phyloP scores from a whole-genome alignment of 2,113 vertebrate genomes.

The Promerops cafer region DNA sequence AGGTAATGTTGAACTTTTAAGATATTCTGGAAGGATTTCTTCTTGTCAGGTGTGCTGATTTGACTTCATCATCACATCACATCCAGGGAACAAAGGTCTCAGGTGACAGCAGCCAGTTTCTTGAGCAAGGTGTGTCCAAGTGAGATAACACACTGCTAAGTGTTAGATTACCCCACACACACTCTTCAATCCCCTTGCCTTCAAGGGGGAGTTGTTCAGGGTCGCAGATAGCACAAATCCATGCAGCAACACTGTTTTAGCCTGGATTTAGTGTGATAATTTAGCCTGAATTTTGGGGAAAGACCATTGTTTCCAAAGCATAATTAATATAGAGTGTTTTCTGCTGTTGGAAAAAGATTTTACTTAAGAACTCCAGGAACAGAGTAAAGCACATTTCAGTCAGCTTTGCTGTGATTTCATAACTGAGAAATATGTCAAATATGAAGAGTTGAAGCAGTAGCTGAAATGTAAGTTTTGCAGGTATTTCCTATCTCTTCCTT shows the following conservation, averaged over 20 bases:
- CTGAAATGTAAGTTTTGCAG: not conserved
- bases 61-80: accelerated
- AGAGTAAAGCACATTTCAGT: not conserved
- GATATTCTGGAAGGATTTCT: not conserved
- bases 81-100: not conserved
- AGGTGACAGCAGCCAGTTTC: not conserved
- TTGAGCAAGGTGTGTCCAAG: not conserved
- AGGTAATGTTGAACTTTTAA: not conserved
- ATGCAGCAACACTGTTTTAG: not conserved
- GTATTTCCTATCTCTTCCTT: not conserved
- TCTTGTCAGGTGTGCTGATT: not conserved
- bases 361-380: not conserved
- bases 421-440: not conserved
- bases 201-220: not conserved
- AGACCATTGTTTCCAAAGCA: not conserved
- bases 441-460: not conserved
- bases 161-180: not conserved
- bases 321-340: not conserved
- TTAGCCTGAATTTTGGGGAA: not conserved
- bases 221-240: not conserved
- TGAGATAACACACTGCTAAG: too few relatives aligned
- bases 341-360: not conserved
- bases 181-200: not conserved
- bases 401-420: not conserved
- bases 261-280: not conserved